Conservation (phyloP, 2,113 vertebrate genomes). For the Cyprinus carpio region DNA sequence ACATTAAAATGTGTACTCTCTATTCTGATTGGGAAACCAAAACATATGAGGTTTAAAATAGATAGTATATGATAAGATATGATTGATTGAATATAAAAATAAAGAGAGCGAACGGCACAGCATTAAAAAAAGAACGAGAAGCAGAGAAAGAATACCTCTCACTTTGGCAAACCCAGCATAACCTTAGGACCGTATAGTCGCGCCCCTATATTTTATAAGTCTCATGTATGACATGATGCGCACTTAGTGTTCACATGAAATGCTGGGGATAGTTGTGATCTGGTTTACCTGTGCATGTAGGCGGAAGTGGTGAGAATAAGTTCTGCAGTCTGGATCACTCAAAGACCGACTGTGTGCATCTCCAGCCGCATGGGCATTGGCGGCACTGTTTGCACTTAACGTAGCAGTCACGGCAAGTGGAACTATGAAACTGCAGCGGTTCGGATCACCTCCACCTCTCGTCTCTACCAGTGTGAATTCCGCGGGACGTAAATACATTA, state of each 20-base stretch:
- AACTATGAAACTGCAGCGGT: constrained; percentile 98
- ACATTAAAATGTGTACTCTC: too few relatives aligned
- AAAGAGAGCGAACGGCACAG: too few relatives aligned
- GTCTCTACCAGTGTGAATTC: constrained; percentile 95
- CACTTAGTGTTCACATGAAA: constrained; percentile 52
- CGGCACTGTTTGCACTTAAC: constrained; percentile 99
- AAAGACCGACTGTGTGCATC: constrained; percentile 95
- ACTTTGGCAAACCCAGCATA: too few relatives aligned
- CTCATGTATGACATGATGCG: constrained; percentile 56
- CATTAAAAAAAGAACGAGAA: constrained; percentile 55
- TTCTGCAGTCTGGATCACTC: constrained; percentile 72
- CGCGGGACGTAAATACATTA: too few relatives aligned
- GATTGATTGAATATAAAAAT: too few relatives aligned
- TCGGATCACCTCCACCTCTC: constrained; percentile 95
- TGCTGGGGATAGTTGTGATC: constrained; percentile 57
- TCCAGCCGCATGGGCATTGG: constrained; percentile 94
- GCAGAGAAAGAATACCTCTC: constrained; percentile 66
- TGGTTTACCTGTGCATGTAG: constrained; percentile 61
- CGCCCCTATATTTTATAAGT: constrained; percentile 56
- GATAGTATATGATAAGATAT: too few relatives aligned
- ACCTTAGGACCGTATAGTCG: constrained; percentile 62
- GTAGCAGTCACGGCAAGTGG: constrained; percentile 99
- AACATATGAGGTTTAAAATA: too few relatives aligned
- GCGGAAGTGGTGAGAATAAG: constrained; percentile 30
- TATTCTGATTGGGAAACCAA: too few relatives aligned